Base-by-base conservation (phyloP, 2,888 invertebrate genomes). In the Pecten maximus region DNA sequence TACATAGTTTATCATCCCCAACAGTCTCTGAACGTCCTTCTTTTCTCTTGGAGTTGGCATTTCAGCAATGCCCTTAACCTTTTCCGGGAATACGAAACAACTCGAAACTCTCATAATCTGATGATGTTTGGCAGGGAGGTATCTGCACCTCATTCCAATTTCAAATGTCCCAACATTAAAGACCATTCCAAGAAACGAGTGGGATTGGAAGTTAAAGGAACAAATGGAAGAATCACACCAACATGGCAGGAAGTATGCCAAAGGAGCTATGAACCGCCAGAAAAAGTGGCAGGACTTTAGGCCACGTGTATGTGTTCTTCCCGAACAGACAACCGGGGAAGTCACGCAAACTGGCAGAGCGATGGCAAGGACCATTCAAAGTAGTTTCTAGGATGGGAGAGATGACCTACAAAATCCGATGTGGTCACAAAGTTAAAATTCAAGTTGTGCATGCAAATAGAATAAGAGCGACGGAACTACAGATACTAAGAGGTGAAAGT, bases 191-290 rank as follows among this genome's bases (percentile, higher is more conserved):
- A 40, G 39, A n/a, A 54, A 89, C 54, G 54, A 89, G 23, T 89
- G 60, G 35, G 89, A 60, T 12, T 89, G 89, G 89, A n/a, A 60
- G n/a, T n/a, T 89, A 23, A 54, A 74, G 40, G 89, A 89, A 15
- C 39, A 40, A 6, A 54, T 89, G n/a, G 89, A 89, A 89, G 86
- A 89, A 40, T 40, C 89, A 40, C 89, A 89, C 40, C 39, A 60
- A 23, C 39, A 40, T 40, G 87, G 39, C 2, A 87, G 87, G 10
- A 35, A 87, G 28, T 35, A 87, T 15, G 48, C 87, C 12, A 44
- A 48, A 0, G 35, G 48, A 19, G 28, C 44, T 0, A 89, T 87
- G 48, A 15, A 39, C 0, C n/a, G 87, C 19, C 87, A 48, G 23
- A 89, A 89, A n/a, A 44, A 35, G n/a, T 89, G 40, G 39, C 40